Percentiles rank a stretch among this genome's conserved stretches.
phyloP scores from a whole-genome alignment of 1,140 invertebrate species.

The Antheraea mylitta region DNA sequence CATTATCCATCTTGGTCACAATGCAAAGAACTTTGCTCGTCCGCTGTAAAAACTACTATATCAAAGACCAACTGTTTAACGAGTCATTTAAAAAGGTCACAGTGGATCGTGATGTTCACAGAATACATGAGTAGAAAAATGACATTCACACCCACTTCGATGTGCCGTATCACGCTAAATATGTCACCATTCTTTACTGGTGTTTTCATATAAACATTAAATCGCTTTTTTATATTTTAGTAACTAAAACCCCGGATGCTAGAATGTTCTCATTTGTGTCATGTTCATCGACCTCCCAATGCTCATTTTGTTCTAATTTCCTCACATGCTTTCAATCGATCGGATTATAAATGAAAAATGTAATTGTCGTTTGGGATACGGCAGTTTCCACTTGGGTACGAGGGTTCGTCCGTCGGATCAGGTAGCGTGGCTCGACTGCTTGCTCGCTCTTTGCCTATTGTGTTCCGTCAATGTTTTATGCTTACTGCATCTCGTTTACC shows the following conservation, averaged over 20 bases:
- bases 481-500: conserved; percentile 75
- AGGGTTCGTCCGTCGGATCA: conserved; percentile 72
- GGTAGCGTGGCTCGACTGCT: conserved; percentile 79
- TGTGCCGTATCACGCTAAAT: conserved; percentile 62
- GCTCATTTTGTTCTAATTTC: conserved; percentile 63
- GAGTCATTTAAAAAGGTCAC: conserved; percentile 35
- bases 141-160: conserved; percentile 64
- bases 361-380: conserved; percentile 42
- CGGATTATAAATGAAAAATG: conserved; percentile 49
- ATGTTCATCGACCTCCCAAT: conserved; percentile 25
- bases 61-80: conserved; percentile 36
- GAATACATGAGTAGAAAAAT: conserved; percentile 72
- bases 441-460: conserved; percentile 76
- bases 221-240: conserved; percentile 9
- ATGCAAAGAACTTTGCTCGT: conserved; percentile 38
- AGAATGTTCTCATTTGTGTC: conserved; percentile 24
- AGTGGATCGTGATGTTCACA: conserved; percentile 58
- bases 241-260: conserved; percentile 6
- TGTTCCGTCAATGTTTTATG: conserved; percentile 77
- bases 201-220: conserved; percentile 55
- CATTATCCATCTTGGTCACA: conserved; percentile 37
- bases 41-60: conserved; percentile 36
- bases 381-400: conserved; percentile 75
- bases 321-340: conserved; percentile 71
- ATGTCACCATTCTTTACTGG: conserved; percentile 66